A percentile compares a stretch with the other conserved stretches of the same genome.
Conservation (phyloP, 2,888 invertebrate genomes). For the Cotesia congregata region DNA sequence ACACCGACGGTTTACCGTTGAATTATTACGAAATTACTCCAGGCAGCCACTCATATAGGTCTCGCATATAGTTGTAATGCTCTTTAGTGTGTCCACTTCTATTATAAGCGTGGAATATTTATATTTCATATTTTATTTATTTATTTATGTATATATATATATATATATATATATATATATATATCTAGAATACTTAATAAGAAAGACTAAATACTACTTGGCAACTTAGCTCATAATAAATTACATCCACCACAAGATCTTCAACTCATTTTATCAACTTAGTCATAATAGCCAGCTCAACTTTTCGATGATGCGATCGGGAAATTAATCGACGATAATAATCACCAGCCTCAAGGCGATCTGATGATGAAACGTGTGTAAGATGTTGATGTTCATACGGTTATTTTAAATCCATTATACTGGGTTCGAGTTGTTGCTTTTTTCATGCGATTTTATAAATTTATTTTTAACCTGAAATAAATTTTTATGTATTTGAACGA, state of each 20-base stretch:
- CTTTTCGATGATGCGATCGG: conserved; percentile 49
- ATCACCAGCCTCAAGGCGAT: conserved; percentile 43
- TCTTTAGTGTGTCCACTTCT: conserved; percentile 47
- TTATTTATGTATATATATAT: conserved; percentile 10
- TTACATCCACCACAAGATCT: neutral
- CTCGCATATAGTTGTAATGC: neutral
- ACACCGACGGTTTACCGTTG: conserved; percentile 55
- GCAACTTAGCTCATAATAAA: neutral
- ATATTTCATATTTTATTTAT: conserved; percentile 5
- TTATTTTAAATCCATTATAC: conserved; percentile 11
- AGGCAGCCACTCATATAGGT: conserved; percentile 45
- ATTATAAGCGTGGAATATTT: neutral
- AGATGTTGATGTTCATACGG: conserved; percentile 8
- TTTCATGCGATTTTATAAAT: neutral
- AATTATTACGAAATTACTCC: conserved; percentile 66
- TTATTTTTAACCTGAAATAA: neutral
- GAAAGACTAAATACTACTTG: neutral
- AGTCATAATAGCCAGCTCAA: neutral
- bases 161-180: conserved; percentile 13
- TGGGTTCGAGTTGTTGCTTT: neutral
- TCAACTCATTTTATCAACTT: neutral
- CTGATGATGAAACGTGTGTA: conserved; percentile 22
- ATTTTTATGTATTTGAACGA: too few species aligned
- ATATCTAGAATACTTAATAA: neutral
- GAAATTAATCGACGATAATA: conserved; percentile 58